These are phyloP conservation scores for Cataglyphis altisquamis DNA, from an alignment of 2,888 invertebrate species.

Conservation along the genomic window DNA sequence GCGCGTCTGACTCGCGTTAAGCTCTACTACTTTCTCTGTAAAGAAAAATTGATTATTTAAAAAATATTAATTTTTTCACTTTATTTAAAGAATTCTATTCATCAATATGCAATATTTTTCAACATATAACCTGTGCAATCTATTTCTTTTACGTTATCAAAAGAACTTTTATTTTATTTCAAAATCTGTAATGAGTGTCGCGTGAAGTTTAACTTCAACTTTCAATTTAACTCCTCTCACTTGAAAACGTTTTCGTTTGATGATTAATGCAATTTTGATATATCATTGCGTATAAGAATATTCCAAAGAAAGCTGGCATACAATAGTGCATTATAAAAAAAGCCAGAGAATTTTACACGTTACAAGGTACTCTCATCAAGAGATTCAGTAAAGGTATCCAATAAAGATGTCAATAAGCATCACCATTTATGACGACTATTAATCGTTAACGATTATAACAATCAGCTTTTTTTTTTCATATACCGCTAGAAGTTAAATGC, in stretches of 20 bases:
- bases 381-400: neutral
- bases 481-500: neutral
- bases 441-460: neutral
- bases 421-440: neutral
- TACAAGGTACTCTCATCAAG: neutral
- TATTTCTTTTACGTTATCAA: neutral
- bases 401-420: neutral
- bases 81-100: neutral
- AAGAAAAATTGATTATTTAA: neutral
- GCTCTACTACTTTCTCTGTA: slow-evolving; percentile 13
- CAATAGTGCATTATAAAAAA: slow-evolving; percentile 10
- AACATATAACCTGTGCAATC: neutral
- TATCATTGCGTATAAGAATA: neutral
- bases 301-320: neutral
- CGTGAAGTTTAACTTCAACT: neutral
- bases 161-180: neutral
- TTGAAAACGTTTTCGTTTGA: neutral
- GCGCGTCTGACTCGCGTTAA: slow-evolving; percentile 11
- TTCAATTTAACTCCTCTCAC: neutral
- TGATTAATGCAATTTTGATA: neutral
- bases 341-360: neutral
- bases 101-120: neutral
- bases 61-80: neutral
- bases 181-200: neutral
- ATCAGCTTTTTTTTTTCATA: neutral